A percentile compares a stretch with the other conserved stretches of the same genome.
phyloP scores from a whole-genome alignment of 2,113 vertebrate genomes.

The Suricata suricatta region DNA sequence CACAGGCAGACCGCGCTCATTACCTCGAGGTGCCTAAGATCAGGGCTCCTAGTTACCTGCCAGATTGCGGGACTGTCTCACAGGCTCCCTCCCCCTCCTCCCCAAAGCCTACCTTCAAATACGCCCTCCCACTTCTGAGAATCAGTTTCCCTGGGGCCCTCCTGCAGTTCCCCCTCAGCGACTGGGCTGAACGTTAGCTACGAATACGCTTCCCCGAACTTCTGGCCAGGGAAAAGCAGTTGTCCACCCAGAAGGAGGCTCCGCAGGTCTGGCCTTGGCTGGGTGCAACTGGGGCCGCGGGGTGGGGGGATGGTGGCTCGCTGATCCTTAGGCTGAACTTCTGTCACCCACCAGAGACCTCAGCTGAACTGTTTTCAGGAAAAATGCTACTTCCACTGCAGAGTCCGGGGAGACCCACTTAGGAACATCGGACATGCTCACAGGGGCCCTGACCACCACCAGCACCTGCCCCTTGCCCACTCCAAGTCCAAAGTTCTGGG shows the following conservation, averaged over 20 bases:
- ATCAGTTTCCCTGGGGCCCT: neutral
- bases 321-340: neutral
- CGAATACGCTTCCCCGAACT: neutral
- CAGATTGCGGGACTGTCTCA: neutral
- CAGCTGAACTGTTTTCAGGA: neutral
- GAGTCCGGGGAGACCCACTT: accelerated
- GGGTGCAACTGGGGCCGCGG: accelerated
- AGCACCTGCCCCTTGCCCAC: neutral
- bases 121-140: neutral
- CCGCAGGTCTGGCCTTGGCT: neutral
- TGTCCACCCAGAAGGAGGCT: neutral
- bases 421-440: accelerated
- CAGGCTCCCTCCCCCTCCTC: neutral
- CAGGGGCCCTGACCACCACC: neutral
- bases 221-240: neutral
- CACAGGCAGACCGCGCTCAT: neutral
- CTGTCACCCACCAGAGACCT: neutral
- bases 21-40: neutral
- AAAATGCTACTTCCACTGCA: accelerated
- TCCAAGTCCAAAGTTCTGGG: neutral
- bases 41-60: neutral
- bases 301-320: accelerated
- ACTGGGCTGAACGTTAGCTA: neutral
- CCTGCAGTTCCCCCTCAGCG: neutral
- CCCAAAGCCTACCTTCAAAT: neutral